Evolutionary conservation across 2,113 vertebrate genomes (phyloP).

Genomic region (Gopherus evgoodei): DNA sequence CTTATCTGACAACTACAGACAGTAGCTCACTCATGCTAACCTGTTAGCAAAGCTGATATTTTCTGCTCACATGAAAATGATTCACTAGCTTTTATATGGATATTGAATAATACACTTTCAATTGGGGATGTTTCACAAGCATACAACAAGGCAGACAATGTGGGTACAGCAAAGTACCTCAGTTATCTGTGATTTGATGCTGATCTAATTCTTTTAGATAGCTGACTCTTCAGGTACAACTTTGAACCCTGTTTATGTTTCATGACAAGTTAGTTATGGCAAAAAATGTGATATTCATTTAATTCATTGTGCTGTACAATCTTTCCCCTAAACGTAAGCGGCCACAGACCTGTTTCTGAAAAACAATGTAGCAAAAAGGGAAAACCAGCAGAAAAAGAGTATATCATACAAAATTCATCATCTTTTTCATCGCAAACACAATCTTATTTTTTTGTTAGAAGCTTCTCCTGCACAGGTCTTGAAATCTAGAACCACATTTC

Average conservation of each 20-base stretch:
- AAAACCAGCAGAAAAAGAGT: neutral
- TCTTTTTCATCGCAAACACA: neutral
- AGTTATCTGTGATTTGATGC: neutral
- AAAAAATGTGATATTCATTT: neutral
- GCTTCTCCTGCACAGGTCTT: neutral
- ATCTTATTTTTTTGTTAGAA: neutral
- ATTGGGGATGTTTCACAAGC: neutral
- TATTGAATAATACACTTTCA: slow-evolving; percentile 1
- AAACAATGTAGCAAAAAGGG: neutral
- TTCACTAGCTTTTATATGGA: neutral
- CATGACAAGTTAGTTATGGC: neutral
- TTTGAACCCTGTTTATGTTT: neutral
- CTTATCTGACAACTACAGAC: slow-evolving; percentile 15
- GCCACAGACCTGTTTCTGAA: neutral
- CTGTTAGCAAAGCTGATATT: neutral
- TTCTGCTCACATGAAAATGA: neutral
- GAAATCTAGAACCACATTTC: neutral
- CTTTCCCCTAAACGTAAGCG: neutral
- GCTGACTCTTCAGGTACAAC: neutral
- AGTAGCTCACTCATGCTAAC: neutral
- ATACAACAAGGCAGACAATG: neutral
- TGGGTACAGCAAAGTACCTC: neutral
- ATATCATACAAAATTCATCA: neutral
- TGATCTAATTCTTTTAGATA: neutral
- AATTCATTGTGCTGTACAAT: neutral